Conservation (phyloP, 1,140 invertebrate genomes). For the Oreohelix idahoensis region DNA sequence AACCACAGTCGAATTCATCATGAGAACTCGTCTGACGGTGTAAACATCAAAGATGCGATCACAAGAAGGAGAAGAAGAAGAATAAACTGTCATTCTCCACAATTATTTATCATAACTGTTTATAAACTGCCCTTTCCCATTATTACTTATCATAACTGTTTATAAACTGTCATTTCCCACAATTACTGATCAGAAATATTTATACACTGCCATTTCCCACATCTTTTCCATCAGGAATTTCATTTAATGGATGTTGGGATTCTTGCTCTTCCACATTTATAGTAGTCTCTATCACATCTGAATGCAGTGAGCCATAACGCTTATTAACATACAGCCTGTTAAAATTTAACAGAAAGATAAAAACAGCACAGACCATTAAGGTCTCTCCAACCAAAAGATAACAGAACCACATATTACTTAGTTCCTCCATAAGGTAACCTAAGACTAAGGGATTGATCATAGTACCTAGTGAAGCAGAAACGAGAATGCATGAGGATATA, state of each 20-base stretch:
- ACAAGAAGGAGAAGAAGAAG: too few species aligned
- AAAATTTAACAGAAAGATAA: slow-evolving; percentile 35
- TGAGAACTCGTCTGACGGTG: too few species aligned
- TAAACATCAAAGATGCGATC: too few species aligned
- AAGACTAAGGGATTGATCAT: slow-evolving; percentile 52
- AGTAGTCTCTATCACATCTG: background rate
- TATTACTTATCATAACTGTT: too few species aligned
- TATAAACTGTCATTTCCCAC: too few species aligned
- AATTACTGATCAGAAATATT: background rate
- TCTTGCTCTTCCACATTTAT: background rate
- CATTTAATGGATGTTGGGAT: background rate
- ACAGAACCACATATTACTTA: slow-evolving; percentile 52
- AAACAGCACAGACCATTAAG: slow-evolving; percentile 33
- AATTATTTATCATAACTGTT: too few species aligned
- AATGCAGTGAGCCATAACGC: background rate
- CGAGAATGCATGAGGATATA: slow-evolving; percentile 48
- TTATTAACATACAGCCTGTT: background rate
- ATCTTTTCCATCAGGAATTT: background rate
- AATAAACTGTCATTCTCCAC: too few species aligned
- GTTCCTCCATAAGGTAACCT: slow-evolving; percentile 51
- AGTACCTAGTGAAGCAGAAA: slow-evolving; percentile 41
- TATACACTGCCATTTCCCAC: background rate
- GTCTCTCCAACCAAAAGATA: slow-evolving; percentile 49
- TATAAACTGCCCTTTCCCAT: too few species aligned
- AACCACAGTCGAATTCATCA: too few species aligned